Evolutionary conservation across 1,140 invertebrate species (phyloP).

Genomic region (Sogatella furcifera): DNA sequence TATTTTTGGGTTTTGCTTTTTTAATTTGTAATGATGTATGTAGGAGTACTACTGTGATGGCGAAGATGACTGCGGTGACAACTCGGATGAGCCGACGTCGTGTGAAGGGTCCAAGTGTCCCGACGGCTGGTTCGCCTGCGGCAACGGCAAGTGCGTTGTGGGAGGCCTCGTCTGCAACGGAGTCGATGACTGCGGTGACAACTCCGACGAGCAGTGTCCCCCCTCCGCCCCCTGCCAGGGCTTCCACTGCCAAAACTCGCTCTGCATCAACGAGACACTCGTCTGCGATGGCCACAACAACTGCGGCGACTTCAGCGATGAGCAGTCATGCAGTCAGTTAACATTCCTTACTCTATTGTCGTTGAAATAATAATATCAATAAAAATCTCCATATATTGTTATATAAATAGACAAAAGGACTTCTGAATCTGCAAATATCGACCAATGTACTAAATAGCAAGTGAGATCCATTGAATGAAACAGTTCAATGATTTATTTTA

Average conservation of each 20-base stretch:
- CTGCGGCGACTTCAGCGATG: constrained; percentile 62
- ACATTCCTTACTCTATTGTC: too few relatives aligned
- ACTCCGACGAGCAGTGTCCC: constrained; percentile 43
- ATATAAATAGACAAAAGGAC: too few relatives aligned
- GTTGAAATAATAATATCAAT: too few relatives aligned
- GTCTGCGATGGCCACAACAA: constrained; percentile 64
- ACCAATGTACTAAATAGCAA: too few relatives aligned
- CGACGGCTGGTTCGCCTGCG: constrained; percentile 42
- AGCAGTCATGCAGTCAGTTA: constrained; percentile 44
- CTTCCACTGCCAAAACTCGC: constrained; percentile 48
- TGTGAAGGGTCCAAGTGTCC: constrained; percentile 36
- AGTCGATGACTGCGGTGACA: constrained; percentile 54
- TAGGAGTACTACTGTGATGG: constrained; percentile 47
- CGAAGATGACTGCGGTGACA: constrained; percentile 39
- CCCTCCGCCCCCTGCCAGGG: constrained; percentile 15
- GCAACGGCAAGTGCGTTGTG: constrained; percentile 49
- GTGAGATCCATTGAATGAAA: too few relatives aligned
- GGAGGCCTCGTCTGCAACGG: constrained; percentile 51
- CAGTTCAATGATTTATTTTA: too few relatives aligned
- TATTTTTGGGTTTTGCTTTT: too few relatives aligned
- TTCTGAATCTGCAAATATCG: too few relatives aligned
- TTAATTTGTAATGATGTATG: background rate
- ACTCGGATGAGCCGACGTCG: constrained; percentile 34
- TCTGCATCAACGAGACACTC: constrained; percentile 52
- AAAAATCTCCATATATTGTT: too few relatives aligned